Evolutionary conservation across 2,888 invertebrate genomes (phyloP).

Genomic region (Nematopogon swammerdamellus): DNA sequence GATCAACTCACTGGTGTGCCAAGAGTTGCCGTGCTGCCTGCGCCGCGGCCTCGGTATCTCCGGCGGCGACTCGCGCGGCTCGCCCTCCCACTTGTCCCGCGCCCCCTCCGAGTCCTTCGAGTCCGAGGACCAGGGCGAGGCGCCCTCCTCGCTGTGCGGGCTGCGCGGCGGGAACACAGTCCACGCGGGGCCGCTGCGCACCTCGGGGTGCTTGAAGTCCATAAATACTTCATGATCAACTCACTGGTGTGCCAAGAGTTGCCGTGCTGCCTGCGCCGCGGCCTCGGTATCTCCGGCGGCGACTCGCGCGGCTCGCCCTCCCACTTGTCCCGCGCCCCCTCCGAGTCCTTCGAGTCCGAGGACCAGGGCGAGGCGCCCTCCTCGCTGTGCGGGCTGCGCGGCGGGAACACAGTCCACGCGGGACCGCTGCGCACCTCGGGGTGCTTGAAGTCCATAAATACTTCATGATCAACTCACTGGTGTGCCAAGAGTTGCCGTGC

Average conservation of each 20-base stretch:
- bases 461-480: constrained; percentile 21
- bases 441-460: too few relatives aligned
- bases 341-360: constrained; percentile 59
- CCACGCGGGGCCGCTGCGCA: constrained; percentile 7
- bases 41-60: constrained; percentile 21
- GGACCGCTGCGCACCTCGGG: constrained; percentile 3
- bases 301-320: constrained; percentile 22
- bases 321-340: constrained; percentile 8
- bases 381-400: constrained; percentile 33
- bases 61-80: constrained; percentile 31
- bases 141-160: constrained; percentile 40
- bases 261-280: constrained; percentile 13
- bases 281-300: constrained; percentile 31
- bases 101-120: constrained; percentile 32
- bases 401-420: constrained; percentile 12
- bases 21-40: constrained; percentile 11
- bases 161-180: constrained; percentile 19
- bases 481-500: constrained; percentile 15
- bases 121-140: constrained; percentile 78
- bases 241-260: constrained; percentile 22
- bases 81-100: constrained; percentile 9
- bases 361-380: constrained; percentile 70
- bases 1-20: constrained; percentile 22
- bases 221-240: too few relatives aligned
- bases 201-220: too few relatives aligned